Conservation (phyloP, 2,888 invertebrate species). For the Xestia ashworthii region DNA sequence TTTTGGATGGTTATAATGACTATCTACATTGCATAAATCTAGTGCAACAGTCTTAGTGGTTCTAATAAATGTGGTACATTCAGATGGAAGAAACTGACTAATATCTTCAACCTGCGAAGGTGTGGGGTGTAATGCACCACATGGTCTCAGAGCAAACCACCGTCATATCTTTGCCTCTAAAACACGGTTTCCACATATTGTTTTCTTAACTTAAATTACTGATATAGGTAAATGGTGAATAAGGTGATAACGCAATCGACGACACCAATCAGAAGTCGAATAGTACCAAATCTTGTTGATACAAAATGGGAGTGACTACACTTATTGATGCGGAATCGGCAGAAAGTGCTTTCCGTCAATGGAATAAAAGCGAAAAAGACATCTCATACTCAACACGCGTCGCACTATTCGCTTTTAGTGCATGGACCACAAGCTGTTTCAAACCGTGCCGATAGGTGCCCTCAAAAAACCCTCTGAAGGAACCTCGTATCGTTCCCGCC, state of each 20-base stretch:
- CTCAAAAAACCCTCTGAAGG: not conserved
- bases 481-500: slow-evolving; percentile 61
- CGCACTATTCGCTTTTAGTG: not conserved
- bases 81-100: not conserved
- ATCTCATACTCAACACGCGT: not conserved
- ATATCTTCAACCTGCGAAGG: not conserved
- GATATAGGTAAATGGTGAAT: not conserved
- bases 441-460: not conserved
- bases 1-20: not conserved
- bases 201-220: not conserved
- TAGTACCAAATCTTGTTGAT: not conserved
- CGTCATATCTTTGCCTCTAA: not conserved
- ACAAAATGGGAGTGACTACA: not conserved
- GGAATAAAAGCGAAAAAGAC: no score
- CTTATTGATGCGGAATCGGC: no score
- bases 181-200: not conserved
- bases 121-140: not conserved
- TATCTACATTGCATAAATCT: not conserved
- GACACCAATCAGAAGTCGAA: not conserved
- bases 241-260: not conserved
- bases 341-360: no score
- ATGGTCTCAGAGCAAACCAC: not conserved
- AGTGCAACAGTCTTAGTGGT: not conserved
- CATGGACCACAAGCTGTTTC: not conserved
- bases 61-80: not conserved